Evolutionary conservation across 23 tunicate genomes (phyloP).

Genomic region (Styela clava): DNA sequence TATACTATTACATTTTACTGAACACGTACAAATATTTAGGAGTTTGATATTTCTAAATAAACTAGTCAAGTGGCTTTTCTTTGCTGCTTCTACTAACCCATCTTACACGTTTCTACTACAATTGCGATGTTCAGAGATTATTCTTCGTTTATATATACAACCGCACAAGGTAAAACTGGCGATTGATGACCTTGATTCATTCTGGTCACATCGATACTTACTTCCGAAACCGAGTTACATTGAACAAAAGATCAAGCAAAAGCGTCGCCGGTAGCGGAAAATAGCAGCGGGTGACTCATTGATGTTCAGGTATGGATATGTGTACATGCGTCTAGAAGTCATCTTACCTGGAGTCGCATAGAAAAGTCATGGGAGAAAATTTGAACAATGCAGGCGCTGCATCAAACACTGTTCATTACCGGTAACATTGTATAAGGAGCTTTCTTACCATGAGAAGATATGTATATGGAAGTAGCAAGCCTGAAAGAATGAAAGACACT

Average conservation of each 20-base stretch:
- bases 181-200: background rate
- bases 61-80: too few relatives aligned
- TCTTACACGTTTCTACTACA: too few relatives aligned
- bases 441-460: too few relatives aligned
- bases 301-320: background rate
- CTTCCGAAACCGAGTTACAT: background rate
- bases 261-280: background rate
- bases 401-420: background rate
- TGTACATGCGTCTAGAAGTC: background rate
- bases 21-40: too few relatives aligned
- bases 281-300: background rate
- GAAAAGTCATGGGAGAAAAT: background rate
- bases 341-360: background rate
- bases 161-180: too few relatives aligned
- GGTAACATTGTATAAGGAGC: background rate
- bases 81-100: too few relatives aligned
- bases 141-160: too few relatives aligned
- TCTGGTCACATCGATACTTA: background rate
- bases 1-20: too few relatives aligned
- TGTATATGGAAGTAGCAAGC: too few relatives aligned
- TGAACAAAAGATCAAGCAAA: background rate
- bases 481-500: too few relatives aligned
- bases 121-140: too few relatives aligned
- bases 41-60: too few relatives aligned
- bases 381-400: background rate